phyloP scores from a whole-genome alignment of 2,113 vertebrate species.

The Salvelinus sp. region DNA sequence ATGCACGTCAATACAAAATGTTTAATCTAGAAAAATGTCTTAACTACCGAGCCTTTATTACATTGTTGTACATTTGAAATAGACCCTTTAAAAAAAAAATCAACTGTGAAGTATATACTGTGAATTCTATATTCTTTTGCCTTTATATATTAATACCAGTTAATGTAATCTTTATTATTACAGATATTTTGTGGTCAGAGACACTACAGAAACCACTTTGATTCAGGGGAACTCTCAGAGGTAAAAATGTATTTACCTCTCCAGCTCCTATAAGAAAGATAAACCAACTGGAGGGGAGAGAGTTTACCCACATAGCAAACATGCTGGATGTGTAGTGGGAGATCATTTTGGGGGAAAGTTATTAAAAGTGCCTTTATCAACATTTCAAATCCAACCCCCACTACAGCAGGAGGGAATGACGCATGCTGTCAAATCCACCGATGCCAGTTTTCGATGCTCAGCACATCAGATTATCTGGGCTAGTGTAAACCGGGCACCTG shows the following conservation, averaged over 20 bases:
- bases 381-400: constrained; percentile 69
- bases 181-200: too few relatives aligned
- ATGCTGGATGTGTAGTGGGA: constrained; percentile 12
- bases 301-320: constrained; percentile 37
- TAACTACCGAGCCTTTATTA: too few relatives aligned
- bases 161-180: too few relatives aligned
- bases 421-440: constrained; percentile 41
- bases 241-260: constrained; percentile 55
- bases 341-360: constrained; percentile 46
- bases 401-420: constrained; percentile 65
- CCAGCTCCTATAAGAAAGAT: constrained; percentile 44
- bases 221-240: constrained; percentile 44
- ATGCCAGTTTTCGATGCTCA: constrained; percentile 45
- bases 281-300: constrained; percentile 37
- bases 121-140: too few relatives aligned
- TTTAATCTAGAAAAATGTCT: too few relatives aligned
- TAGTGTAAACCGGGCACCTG: constrained; percentile 42
- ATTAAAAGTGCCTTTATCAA: constrained; percentile 64
- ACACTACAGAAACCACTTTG: constrained; percentile 7
- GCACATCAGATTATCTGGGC: constrained; percentile 52
- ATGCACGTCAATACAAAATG: too few relatives aligned
- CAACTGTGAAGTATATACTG: too few relatives aligned
- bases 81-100: too few relatives aligned
- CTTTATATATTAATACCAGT: too few relatives aligned
- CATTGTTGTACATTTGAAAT: too few relatives aligned